Percentiles rank a stretch among this genome's conserved stretches.
phyloP scores from a whole-genome alignment of 2,888 invertebrate genomes.

The Bombylius major region DNA sequence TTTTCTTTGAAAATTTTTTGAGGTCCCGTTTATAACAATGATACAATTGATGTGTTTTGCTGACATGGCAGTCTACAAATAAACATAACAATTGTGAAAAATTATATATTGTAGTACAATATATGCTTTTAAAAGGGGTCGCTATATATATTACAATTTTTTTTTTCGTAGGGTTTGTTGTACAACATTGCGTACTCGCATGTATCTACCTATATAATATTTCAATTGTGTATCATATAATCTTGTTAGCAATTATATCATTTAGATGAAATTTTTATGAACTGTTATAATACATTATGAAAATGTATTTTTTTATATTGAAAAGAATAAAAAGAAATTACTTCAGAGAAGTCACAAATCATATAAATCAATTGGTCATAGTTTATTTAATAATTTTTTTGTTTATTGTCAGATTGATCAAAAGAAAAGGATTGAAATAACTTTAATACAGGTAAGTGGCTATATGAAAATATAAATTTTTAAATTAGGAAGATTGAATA shows the following conservation, averaged over 20 bases:
- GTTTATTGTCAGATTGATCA: no score
- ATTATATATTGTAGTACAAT: no score
- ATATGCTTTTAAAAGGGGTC: not conserved
- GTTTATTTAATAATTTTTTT: not conserved
- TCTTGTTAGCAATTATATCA: constrained; percentile 6
- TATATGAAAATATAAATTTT: no score
- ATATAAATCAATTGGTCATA: constrained; percentile 2
- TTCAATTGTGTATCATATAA: not conserved
- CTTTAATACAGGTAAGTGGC: no score
- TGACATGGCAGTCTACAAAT: not conserved
- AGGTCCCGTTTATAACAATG: no score
- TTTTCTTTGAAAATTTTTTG: no score
- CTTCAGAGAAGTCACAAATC: constrained; percentile 2
- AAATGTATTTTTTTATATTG: not conserved
- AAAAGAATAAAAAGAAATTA: no score
- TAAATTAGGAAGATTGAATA: no score
- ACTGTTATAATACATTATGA: not conserved
- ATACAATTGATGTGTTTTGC: not conserved
- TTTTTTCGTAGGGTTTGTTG: no score
- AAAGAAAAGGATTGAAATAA: no score
- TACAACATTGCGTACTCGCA: not conserved
- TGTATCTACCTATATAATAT: no score
- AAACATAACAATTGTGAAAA: not conserved
- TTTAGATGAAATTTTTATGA: constrained; percentile 7
- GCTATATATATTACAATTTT: no score